phyloP scores from a whole-genome alignment of 2,888 invertebrate genomes.

The Diplazon laetatorius region DNA sequence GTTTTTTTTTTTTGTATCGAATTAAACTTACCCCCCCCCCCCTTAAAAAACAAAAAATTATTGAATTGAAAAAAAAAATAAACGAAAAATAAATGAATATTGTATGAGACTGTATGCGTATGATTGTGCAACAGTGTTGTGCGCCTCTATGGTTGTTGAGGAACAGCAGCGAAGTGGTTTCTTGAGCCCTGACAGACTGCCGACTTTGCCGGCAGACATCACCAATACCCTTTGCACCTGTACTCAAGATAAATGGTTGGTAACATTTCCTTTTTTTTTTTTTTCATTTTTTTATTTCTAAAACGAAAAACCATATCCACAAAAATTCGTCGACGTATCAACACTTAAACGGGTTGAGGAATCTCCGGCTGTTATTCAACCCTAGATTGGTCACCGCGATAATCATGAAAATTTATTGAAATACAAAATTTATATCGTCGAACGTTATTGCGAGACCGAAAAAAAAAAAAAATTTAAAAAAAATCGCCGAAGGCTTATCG shows the following conservation, averaged over 20 bases:
- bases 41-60: not conserved
- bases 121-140: conserved; percentile 83
- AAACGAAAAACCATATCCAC: no score
- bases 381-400: no score
- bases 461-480: no score
- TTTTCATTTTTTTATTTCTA: conserved; percentile 16
- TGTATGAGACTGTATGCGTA: conserved; percentile 64
- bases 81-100: conserved; percentile 60
- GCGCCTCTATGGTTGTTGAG: conserved; percentile 84
- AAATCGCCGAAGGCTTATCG: conserved; percentile 35
- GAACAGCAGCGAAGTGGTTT: conserved; percentile 83
- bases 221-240: conserved; percentile 87
- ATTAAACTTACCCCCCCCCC: no score
- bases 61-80: no score
- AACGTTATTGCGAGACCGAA: not conserved
- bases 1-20: no score
- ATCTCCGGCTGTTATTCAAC: no score
- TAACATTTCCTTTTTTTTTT: conserved; percentile 52
- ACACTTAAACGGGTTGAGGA: conserved; percentile 14
- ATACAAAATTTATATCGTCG: no score
- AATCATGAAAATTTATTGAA: no score
- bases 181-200: conserved; percentile 85
- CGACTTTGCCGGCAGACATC: conserved; percentile 88
- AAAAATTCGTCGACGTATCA: not conserved
- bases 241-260: conserved; percentile 89